Conservation (phyloP, 2,113 vertebrate species). For the Anseranas semipalmata region DNA sequence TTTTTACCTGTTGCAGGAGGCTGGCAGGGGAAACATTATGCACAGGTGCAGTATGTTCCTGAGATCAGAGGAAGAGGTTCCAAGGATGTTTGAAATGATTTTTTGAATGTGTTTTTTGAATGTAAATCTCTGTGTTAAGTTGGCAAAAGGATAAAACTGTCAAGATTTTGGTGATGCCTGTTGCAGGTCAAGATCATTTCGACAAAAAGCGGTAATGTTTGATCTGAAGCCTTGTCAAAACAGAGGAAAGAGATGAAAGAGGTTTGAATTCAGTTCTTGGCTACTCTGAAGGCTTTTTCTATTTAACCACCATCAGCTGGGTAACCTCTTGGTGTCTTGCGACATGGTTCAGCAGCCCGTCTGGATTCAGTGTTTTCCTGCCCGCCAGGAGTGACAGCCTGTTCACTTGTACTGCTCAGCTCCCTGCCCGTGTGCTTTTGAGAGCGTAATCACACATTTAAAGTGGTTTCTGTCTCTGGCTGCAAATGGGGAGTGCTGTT, state of each 20-base stretch:
- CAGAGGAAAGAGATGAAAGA: neutral
- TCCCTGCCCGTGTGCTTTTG: fast-evolving
- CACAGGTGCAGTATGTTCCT: slow-evolving; percentile 38
- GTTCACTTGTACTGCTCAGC: neutral
- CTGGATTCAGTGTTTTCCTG: neutral
- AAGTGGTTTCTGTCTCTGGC: neutral
- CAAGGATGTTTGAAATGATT: neutral
- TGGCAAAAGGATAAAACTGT: neutral
- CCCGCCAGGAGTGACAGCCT: neutral
- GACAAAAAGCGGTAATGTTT: neutral
- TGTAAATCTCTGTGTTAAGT: neutral
- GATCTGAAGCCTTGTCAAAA: neutral
- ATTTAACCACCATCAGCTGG: neutral
- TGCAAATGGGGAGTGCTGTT: fast-evolving
- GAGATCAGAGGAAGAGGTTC: neutral
- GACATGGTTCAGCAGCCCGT: neutral
- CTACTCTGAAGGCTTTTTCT: neutral
- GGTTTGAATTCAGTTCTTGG: neutral
- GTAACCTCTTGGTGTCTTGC: fast-evolving
- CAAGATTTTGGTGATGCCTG: neutral
- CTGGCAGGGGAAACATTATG: neutral
- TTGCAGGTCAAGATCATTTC: neutral
- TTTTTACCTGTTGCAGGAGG: slow-evolving; percentile 11
- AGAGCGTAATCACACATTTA: neutral
- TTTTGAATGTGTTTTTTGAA: neutral